These are phyloP conservation scores for Pleuronectes platessa DNA, from an alignment of 2,113 vertebrate species.

Conservation along the genomic window DNA sequence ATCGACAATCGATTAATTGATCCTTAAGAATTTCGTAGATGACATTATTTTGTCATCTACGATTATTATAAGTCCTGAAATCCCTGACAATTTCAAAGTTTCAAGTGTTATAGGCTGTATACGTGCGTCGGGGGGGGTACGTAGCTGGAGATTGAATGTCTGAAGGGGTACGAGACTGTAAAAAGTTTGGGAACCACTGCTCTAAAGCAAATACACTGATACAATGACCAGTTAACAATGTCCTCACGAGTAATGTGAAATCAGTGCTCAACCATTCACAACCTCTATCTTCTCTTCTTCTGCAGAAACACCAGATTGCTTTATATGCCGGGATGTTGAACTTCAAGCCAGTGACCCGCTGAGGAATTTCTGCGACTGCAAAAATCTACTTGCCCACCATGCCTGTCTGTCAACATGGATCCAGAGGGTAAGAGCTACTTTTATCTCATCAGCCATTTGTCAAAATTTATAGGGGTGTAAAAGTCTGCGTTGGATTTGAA, in stretches of 20 bases:
- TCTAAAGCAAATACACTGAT: neutral
- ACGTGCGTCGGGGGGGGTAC: too few species aligned
- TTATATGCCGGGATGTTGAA: constrained; percentile 86
- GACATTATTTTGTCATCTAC: too few species aligned
- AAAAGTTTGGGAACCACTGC: too few species aligned
- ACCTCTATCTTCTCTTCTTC: constrained; percentile 56
- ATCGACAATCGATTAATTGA: too few species aligned
- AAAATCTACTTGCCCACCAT: constrained; percentile 76
- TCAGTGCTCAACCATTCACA: constrained; percentile 16
- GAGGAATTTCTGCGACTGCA: constrained; percentile 81
- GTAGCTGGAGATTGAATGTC: too few species aligned
- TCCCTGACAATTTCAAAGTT: too few species aligned
- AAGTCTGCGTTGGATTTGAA: constrained; percentile 11
- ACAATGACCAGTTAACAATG: neutral
- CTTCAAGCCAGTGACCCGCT: constrained; percentile 77
- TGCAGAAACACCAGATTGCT: constrained; percentile 85
- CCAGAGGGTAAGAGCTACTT: constrained; percentile 65
- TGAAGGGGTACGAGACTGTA: too few species aligned
- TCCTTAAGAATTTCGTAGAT: too few species aligned
- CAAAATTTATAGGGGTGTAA: constrained; percentile 8
- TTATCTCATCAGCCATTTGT: constrained; percentile 37
- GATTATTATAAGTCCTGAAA: too few species aligned
- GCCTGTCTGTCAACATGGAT: constrained; percentile 79
- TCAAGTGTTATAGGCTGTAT: too few species aligned
- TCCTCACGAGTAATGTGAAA: constrained; percentile 13